Evolutionary conservation across 2,888 invertebrate genomes (phyloP).

Genomic region (Cantharis flavilabris): DNA sequence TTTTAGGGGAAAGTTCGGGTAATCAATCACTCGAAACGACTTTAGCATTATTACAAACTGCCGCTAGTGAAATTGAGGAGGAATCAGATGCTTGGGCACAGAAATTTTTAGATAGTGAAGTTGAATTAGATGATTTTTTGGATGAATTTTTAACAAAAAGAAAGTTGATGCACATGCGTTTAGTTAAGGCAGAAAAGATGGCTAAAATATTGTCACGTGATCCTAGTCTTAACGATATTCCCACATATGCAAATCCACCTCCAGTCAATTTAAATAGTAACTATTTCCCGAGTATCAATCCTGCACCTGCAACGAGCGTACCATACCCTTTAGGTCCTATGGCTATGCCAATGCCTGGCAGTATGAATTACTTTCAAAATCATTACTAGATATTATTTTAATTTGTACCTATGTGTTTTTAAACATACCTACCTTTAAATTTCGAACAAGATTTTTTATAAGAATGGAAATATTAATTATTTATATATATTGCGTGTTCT

Average conservation of each 20-base stretch:
- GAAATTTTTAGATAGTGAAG: constrained; percentile 75
- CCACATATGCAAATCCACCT: constrained; percentile 52
- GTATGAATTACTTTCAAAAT: constrained; percentile 48
- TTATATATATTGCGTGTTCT: background rate
- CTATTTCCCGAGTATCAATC: constrained; percentile 57
- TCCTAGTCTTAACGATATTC: constrained; percentile 44
- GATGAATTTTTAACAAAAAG: constrained; percentile 80
- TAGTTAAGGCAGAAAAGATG: constrained; percentile 94
- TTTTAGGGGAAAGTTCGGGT: constrained; percentile 74
- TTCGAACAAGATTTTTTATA: background rate
- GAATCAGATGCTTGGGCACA: constrained; percentile 85
- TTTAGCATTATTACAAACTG: constrained; percentile 85
- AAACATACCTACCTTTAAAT: background rate
- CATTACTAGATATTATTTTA: constrained; percentile 39
- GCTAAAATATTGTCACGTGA: constrained; percentile 66
- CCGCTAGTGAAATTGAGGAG: constrained; percentile 92
- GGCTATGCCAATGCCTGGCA: constrained; percentile 77
- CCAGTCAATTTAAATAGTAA: constrained; percentile 49
- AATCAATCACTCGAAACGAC: constrained; percentile 84
- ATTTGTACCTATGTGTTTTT: background rate
- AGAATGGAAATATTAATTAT: background rate
- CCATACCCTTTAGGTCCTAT: constrained; percentile 76
- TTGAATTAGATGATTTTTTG: constrained; percentile 80
- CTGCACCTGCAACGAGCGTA: constrained; percentile 53
- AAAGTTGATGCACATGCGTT: constrained; percentile 77